Percentiles rank a stretch among this genome's conserved stretches.
Evolutionary conservation across 2,113 vertebrate genomes (phyloP).

Genomic region (western clawed frog (Xenopus tropicalis)): UCB_Xtro_10.0 CM004445.2:52916001-52916500

Average conservation of each 20-base stretch:
- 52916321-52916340: not conserved
- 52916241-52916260: not conserved
- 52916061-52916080: no score
- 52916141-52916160: not conserved
- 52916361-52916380: not conserved
- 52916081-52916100: no score
- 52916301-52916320: not conserved
- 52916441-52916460: not conserved
- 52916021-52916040: no score
- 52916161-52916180: no score
- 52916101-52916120: no score
- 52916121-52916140: not conserved
- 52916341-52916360: not conserved
- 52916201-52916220: not conserved
- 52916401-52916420: not conserved
- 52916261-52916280: not conserved
- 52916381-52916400: constrained; percentile 5
- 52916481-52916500: no score
- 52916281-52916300: not conserved
- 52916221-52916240: not conserved
- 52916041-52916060: no score
- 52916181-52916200: not conserved
- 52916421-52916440: not conserved
- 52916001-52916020: no score
- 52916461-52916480: no score